Base-by-base conservation (phyloP, 2,888 invertebrate genomes). In the Stomorhina lunata region DNA sequence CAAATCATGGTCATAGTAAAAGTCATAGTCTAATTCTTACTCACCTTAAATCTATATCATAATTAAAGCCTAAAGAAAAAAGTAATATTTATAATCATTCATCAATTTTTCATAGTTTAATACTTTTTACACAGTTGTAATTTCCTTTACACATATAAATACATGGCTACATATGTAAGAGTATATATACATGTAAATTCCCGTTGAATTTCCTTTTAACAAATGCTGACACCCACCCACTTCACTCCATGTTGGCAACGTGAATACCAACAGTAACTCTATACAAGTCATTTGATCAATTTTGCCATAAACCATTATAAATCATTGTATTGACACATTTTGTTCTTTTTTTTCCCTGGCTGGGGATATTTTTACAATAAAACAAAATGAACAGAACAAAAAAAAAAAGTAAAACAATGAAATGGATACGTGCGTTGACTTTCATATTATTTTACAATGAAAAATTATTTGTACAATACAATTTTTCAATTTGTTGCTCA, bases 261-360 rank as follows among this genome's bases (percentile, higher is more conserved):
- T 22, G 32, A 27, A 68, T 40, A 55, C 12, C 27, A n/a, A 22
- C 22, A 34, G 32, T 45, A 17, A 43, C 65, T 50, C 29, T 34
- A 45, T n/a, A 55, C 50, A 57, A 68, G 79, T 65, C 45, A 82
- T 82, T 79, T 79, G 82, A 78, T 82, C 75, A 75, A 22, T 72
- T 68, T 83, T 40, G 61, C 80, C 72, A 79, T 80, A 82, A 84
- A 84, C 77, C 72, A 80, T 84, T 75, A 85, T 85, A 85, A 88
- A 86, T 86, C 85, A 87, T 84, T 81, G 68, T 69, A 83, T 80
- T 80, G 80, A 80, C 82, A 84, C 78, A 84, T 81, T 75, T 43
- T 79, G 78, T 84, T n/a, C n/a, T n/a, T n/a, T n/a, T n/a, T n/a
- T n/a, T 78, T 73, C 34, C 10, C 17, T 32, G 65, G 45, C 17